phyloP scores from a whole-genome alignment of 2,113 vertebrate genomes.

The Oncorhynchus mykiss region DNA sequence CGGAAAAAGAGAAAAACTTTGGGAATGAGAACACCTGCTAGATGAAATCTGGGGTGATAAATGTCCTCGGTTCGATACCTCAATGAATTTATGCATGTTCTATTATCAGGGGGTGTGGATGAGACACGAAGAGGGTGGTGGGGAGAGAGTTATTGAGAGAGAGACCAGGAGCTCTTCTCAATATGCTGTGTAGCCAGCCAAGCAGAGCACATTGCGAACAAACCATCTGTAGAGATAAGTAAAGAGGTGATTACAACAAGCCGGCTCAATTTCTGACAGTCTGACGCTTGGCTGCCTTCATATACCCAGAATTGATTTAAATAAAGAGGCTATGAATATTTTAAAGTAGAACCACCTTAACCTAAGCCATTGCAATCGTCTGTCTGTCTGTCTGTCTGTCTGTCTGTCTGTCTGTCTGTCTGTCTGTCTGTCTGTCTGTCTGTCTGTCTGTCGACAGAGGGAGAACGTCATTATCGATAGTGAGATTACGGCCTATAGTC shows the following conservation, averaged over 20 bases:
- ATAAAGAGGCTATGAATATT: slow-evolving; percentile 79
- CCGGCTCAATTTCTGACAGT: slow-evolving; percentile 71
- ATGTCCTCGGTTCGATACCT: slow-evolving; percentile 66
- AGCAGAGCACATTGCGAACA: slow-evolving; percentile 65
- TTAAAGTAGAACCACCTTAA: slow-evolving; percentile 60
- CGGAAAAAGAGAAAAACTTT: slow-evolving; percentile 44
- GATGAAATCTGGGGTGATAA: slow-evolving; percentile 71
- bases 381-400: too few species aligned
- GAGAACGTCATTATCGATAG: slow-evolving; percentile 66
- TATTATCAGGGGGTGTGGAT: slow-evolving; percentile 63
- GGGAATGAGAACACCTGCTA: slow-evolving; percentile 68
- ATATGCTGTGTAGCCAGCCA: slow-evolving; percentile 57
- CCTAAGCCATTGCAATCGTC: slow-evolving; percentile 53
- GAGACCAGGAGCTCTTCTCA: slow-evolving; percentile 35
- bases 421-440: too few species aligned
- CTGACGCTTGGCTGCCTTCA: slow-evolving; percentile 61
- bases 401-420: too few species aligned
- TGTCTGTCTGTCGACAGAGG: not conserved
- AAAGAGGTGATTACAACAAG: slow-evolving; percentile 73
- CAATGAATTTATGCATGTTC: slow-evolving; percentile 71
- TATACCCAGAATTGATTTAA: slow-evolving; percentile 71
- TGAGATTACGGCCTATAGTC: slow-evolving; percentile 63
- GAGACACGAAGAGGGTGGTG: slow-evolving; percentile 62
- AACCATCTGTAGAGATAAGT: slow-evolving; percentile 73
- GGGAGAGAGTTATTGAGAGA: slow-evolving; percentile 23